These are phyloP conservation scores for Macrosteles quadrilineatus DNA, from an alignment of 1,140 invertebrate genomes.

Conservation along the genomic window DNA sequence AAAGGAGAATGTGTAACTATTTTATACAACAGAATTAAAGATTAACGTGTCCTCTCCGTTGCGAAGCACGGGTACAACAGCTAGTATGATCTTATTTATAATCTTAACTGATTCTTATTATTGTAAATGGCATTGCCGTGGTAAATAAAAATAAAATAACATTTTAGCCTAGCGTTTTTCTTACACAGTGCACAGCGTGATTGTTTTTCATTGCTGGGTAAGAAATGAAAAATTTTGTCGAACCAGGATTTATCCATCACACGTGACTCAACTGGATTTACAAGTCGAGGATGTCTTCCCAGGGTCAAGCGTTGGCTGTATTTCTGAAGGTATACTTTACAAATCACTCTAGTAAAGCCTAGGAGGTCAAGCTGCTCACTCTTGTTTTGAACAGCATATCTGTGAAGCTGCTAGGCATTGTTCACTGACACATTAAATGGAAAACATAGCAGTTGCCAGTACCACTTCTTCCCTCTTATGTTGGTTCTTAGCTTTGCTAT, in stretches of 20 bases:
- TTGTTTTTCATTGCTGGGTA: neutral
- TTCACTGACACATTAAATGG: slow-evolving; percentile 7
- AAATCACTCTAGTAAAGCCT: neutral
- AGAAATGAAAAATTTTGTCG: neutral
- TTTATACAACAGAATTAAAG: no score
- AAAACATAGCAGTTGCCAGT: slow-evolving; percentile 10
- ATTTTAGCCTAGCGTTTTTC: slow-evolving; percentile 11
- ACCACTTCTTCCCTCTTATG: slow-evolving; percentile 31
- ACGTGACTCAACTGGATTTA: neutral
- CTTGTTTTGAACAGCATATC: slow-evolving; percentile 1
- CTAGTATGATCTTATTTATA: no score
- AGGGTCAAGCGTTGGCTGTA: neutral
- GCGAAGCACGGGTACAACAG: no score
- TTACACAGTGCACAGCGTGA: slow-evolving; percentile 12
- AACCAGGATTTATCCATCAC: neutral
- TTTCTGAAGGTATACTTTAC: neutral
- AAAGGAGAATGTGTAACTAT: no score
- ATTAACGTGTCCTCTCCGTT: no score
- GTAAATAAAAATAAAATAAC: no score
- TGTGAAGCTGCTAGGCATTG: slow-evolving; percentile 17
- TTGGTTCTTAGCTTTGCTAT: no score
- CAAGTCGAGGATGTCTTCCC: neutral
- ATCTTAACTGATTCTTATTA: no score
- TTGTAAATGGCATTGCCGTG: no score
- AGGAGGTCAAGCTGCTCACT: slow-evolving; percentile 14